Evolutionary conservation across 2,113 vertebrate genomes (phyloP).

Genomic region (Mormyrus iriodes): DNA sequence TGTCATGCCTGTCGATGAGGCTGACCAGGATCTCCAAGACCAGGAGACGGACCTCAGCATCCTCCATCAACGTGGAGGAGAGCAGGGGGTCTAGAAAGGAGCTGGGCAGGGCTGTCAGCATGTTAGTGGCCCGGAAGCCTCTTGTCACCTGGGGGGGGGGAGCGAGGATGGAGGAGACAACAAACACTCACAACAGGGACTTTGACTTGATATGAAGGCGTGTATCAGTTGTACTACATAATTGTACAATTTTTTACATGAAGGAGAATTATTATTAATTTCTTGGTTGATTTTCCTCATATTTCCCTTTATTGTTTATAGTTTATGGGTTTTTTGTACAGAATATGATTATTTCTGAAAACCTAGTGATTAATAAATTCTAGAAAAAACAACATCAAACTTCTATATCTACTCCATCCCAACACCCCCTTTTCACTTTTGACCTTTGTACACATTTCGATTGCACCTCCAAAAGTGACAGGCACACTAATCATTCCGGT

Average conservation of each 20-base stretch:
- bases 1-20: conserved; percentile 78
- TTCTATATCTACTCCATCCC: background rate
- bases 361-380: background rate
- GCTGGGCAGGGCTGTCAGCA: conserved; percentile 77
- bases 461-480: background rate
- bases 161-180: background rate
- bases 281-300: background rate
- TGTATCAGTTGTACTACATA: background rate
- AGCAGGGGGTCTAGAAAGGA: conserved; percentile 83
- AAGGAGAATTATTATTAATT: background rate
- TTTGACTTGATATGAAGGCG: background rate
- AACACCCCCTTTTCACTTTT: no score
- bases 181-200: background rate
- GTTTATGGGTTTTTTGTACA: background rate
- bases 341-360: background rate
- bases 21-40: conserved; percentile 83
- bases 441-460: background rate
- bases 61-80: conserved; percentile 78
- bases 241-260: background rate
- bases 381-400: background rate
- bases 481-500: background rate
- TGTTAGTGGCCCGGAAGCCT: conserved; percentile 78
- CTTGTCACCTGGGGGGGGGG: conserved; percentile 68
- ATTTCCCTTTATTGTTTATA: background rate
- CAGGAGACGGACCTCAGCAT: conserved; percentile 77